Percentiles rank a stretch among this genome's conserved stretches.
phyloP scores from a whole-genome alignment of 2,888 invertebrate genomes.

The Apamea crenata region DNA sequence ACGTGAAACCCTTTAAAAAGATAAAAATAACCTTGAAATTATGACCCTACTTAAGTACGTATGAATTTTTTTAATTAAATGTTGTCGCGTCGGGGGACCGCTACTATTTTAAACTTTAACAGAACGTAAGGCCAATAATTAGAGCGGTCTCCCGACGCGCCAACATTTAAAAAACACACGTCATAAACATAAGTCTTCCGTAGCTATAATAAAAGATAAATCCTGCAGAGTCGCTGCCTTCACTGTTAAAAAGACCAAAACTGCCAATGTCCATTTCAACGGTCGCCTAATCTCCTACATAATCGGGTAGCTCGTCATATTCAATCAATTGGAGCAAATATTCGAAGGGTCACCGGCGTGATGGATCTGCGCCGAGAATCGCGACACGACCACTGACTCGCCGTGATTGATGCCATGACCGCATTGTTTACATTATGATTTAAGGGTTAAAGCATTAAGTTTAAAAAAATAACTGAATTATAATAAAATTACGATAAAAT shows the following conservation, averaged over 20 bases:
- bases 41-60: too few species aligned
- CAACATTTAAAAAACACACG: too few species aligned
- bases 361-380: slow-evolving; percentile 24
- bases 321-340: slow-evolving; percentile 46
- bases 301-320: slow-evolving; percentile 30
- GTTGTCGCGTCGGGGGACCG: too few species aligned
- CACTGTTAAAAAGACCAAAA: neutral
- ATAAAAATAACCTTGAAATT: too few species aligned
- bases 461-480: slow-evolving; percentile 2
- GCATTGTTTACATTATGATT: slow-evolving; percentile 11
- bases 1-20: too few species aligned
- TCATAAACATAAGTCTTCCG: neutral
- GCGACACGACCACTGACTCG: slow-evolving; percentile 8
- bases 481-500: neutral
- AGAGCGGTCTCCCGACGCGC: too few species aligned
- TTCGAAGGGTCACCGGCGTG: slow-evolving; percentile 41
- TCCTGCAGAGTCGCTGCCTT: slow-evolving; percentile 5
- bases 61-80: too few species aligned
- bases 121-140: too few species aligned
- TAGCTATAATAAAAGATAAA: slow-evolving; percentile 17
- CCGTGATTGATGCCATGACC: slow-evolving; percentile 44
- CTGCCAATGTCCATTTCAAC: neutral
- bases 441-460: neutral
- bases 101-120: too few species aligned
- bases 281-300: slow-evolving; percentile 14